A percentile compares a stretch with the other conserved stretches of the same genome.
phyloP scores from a whole-genome alignment of 2,113 vertebrate genomes.

The Melanostigma gelatinosum region DNA sequence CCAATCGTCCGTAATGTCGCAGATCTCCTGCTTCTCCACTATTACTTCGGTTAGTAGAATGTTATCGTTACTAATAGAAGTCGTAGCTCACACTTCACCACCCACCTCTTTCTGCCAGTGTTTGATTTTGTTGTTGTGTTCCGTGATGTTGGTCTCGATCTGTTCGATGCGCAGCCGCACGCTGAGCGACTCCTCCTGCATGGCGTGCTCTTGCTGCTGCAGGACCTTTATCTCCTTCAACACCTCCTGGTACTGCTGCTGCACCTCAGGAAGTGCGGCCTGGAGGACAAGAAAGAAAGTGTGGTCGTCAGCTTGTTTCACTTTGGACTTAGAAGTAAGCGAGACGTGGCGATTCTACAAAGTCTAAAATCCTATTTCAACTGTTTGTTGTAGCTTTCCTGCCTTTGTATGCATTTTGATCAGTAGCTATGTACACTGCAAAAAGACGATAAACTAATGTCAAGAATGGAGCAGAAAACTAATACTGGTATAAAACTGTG shows the following conservation, averaged over 20 bases:
- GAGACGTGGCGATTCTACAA: not conserved
- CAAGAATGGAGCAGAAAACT: not conserved
- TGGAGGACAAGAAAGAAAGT: constrained; percentile 56
- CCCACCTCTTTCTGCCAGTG: constrained; percentile 96
- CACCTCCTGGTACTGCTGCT: constrained; percentile 85
- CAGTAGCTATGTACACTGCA: no score
- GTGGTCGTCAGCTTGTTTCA: not conserved
- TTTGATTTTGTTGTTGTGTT: constrained; percentile 91
- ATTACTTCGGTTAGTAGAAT: not conserved
- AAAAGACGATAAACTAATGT: not conserved
- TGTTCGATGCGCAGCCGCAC: constrained; percentile 93
- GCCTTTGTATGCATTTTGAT: not conserved
- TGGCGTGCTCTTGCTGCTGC: constrained; percentile 87
- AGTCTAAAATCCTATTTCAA: not conserved
- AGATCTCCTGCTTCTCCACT: not conserved
- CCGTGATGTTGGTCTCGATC: constrained; percentile 85
- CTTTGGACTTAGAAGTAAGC: not conserved
- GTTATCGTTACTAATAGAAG: not conserved
- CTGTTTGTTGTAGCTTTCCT: not conserved
- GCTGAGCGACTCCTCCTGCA: constrained; percentile 91
- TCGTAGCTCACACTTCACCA: not conserved
- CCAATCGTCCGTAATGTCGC: not conserved
- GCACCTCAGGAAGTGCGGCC: constrained; percentile 86
- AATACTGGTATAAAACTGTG: not conserved
- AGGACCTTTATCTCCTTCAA: constrained; percentile 87